These are phyloP conservation scores for Peribatodes rhomboidaria DNA, from an alignment of 2,888 invertebrate species.

Conservation along the genomic window DNA sequence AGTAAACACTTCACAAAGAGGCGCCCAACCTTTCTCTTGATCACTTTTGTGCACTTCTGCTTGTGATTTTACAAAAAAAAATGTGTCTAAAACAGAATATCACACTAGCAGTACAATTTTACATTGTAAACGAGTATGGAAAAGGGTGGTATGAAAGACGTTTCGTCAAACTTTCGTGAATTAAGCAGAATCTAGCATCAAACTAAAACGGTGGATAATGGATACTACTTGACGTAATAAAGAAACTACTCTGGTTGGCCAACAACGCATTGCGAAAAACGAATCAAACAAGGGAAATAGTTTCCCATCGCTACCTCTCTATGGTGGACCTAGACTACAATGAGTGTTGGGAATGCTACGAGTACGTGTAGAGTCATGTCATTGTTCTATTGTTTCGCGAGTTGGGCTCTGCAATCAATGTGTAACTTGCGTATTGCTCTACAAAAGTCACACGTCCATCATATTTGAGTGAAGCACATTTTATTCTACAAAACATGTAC, in stretches of 20 bases:
- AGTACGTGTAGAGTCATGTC: conserved; percentile 33
- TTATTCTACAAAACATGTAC: background rate
- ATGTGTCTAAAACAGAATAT: too few species aligned
- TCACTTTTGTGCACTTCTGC: too few species aligned
- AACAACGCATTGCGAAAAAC: conserved; percentile 4
- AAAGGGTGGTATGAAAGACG: too few species aligned
- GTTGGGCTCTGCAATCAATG: conserved; percentile 31
- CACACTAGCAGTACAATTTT: too few species aligned
- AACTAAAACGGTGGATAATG: background rate
- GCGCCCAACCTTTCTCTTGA: too few species aligned
- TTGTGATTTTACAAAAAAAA: too few species aligned
- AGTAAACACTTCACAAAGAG: too few species aligned
- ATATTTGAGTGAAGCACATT: background rate
- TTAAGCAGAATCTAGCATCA: background rate
- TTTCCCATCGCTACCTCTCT: conserved; percentile 21
- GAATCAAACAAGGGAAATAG: conserved; percentile 15
- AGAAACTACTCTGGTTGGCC: background rate
- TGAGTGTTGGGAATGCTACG: conserved; percentile 34
- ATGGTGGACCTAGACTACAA: conserved; percentile 35
- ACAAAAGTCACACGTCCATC: background rate
- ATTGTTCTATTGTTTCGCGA: conserved; percentile 41
- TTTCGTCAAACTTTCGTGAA: too few species aligned
- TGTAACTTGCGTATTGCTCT: conserved; percentile 29
- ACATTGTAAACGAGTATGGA: too few species aligned
- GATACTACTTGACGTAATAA: background rate